phyloP scores from a whole-genome alignment of 2,113 vertebrate genomes.

The Cryptomyrus ogoouensis region DNA sequence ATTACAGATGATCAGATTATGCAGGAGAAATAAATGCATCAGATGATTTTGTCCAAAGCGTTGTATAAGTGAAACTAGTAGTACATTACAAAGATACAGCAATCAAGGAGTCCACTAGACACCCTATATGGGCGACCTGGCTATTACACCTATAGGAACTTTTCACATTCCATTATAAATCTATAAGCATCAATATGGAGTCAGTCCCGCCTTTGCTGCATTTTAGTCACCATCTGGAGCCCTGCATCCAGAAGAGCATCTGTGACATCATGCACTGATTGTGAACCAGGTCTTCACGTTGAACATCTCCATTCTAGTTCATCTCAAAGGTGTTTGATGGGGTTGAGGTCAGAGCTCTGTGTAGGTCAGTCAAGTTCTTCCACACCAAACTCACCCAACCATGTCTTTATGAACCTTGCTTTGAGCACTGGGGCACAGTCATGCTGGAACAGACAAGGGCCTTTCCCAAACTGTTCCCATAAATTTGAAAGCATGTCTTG shows the following conservation, averaged over 20 bases:
- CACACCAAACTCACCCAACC: no score
- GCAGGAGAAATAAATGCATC: not conserved
- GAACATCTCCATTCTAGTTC: not conserved
- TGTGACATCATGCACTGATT: not conserved
- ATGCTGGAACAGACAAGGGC: not conserved
- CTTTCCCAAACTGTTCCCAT: not conserved
- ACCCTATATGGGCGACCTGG: not conserved
- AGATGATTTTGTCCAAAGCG: not conserved
- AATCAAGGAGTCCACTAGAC: not conserved
- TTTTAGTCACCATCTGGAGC: not conserved
- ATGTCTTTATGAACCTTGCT: not conserved
- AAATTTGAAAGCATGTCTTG: not conserved
- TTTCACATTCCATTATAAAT: not conserved
- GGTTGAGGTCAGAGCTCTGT: not conserved
- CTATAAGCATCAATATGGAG: not conserved
- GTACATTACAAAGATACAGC: not conserved
- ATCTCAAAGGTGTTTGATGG: not conserved
- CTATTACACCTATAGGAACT: not conserved
- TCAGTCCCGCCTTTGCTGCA: not conserved
- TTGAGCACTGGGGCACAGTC: not conserved
- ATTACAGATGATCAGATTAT: not conserved
- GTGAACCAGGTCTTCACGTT: not conserved
- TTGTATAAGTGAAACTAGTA: not conserved
- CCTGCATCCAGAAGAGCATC: not conserved
- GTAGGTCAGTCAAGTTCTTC: no score